phyloP scores from a whole-genome alignment of 2,797 vertebrate species.

The Spinus pinus region DNA sequence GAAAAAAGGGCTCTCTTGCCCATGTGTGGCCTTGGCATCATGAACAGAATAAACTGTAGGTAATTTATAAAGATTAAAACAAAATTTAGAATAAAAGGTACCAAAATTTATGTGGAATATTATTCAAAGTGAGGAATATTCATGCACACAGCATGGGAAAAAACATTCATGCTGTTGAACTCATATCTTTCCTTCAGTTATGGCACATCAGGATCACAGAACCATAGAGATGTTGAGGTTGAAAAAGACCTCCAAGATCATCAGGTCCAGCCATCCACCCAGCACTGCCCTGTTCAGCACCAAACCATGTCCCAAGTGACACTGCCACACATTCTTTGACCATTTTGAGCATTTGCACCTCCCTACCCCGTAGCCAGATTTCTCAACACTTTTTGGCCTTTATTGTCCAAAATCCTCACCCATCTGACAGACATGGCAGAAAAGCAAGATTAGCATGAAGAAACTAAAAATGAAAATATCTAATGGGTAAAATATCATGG shows the following conservation, averaged over 20 bases:
- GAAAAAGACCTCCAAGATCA: neutral
- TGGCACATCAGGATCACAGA: neutral
- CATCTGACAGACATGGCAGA: neutral
- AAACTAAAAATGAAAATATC: neutral
- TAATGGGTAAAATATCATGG: neutral
- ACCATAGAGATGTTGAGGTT: neutral
- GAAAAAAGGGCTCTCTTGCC: neutral
- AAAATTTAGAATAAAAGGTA: neutral
- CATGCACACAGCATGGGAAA: neutral
- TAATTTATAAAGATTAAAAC: neutral
- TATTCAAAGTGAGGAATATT: neutral
- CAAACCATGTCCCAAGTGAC: neutral
- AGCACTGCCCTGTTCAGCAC: neutral
- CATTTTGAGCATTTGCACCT: neutral
- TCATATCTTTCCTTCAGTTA: accelerated
- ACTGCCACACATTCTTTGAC: accelerated
- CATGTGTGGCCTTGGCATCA: neutral
- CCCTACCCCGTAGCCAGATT: neutral
- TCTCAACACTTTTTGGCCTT: neutral
- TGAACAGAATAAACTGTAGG: neutral
- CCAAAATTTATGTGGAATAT: neutral
- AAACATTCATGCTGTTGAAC: neutral
- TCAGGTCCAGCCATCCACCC: neutral
- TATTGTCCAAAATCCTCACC: neutral
- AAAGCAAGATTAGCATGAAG: neutral